Evolutionary conservation across 2,888 invertebrate genomes (phyloP), one percentile per base, ranked within the genome.

Genomic region (Lasius fuliginosus): DNA sequence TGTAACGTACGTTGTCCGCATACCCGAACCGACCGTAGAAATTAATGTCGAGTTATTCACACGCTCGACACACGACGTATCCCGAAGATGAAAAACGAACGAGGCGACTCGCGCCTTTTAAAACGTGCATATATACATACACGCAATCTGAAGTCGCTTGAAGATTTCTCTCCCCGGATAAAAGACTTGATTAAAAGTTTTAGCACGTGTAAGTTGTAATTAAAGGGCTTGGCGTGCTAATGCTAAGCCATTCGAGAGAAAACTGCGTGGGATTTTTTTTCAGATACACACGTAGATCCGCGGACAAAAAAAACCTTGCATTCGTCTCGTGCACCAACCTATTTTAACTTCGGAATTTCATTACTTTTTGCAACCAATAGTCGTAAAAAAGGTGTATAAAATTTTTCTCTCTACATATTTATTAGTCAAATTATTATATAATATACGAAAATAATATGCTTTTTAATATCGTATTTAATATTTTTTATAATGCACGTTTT

Each of bases 41-140:
- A 83, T 83, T 77, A 83, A 83, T 83, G 82, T 77, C 81, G 82
- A 83, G 67, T 83, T 83, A 83, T 83, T 83, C 82, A 79, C 79
- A 81, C 79, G 79, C 74, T 74, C 79, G 79, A 81, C 46, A 67
- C 33, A 27, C 65, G 65, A 58, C 73, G 79, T 71, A 42, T 73
- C 33, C 18, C 73, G 73, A 81, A 60, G 58, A 8, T 42, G 74
- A 79, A 81, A 81, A 81, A 81, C 77, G 67, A 64, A 6, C 56
- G 42, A 30, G 15, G 42, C 58, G 56, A 60, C 30, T 40, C 60
- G 74, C 79, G 60, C 27, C 74, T 74, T 81, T 81, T 81, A 12
- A 81, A 74, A 36, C 46, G n/a, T 56, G 73, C 42, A 33, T 23
- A 30, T 40, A 27, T n/a, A 23, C 33, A 42, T 60, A 53, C 79